phyloP scores from a whole-genome alignment of 2,113 vertebrate species.

The Rhegmatorhina hoffmannsi region DNA sequence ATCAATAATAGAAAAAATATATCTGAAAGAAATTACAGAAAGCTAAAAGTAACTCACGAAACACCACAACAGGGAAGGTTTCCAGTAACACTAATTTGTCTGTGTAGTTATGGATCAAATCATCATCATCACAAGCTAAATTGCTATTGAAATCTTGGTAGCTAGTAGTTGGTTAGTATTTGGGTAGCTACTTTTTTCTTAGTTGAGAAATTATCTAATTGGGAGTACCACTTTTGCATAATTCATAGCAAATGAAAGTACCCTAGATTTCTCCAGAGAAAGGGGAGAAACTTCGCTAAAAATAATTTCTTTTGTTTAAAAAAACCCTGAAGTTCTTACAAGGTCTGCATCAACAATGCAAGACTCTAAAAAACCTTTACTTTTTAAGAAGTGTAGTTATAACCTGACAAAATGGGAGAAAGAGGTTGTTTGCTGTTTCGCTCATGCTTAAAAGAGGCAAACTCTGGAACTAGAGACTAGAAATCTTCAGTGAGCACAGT shows the following conservation, averaged over 20 bases:
- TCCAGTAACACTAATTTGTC: background rate
- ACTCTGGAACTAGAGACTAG: background rate
- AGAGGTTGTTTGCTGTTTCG: background rate
- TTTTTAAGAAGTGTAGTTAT: background rate
- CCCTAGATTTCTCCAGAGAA: background rate
- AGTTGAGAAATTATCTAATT: background rate
- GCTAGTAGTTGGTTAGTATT: background rate
- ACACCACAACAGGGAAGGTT: background rate
- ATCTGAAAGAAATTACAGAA: background rate
- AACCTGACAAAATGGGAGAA: background rate
- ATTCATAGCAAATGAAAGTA: background rate
- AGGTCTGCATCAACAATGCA: background rate
- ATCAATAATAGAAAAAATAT: background rate
- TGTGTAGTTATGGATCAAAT: background rate
- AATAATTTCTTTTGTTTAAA: background rate
- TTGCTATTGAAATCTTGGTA: background rate
- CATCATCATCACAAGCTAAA: background rate
- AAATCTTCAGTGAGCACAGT: background rate
- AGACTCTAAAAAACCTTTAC: background rate
- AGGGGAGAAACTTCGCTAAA: background rate
- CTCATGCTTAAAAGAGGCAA: background rate
- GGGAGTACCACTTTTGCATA: background rate
- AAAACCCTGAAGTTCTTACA: background rate
- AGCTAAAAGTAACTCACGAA: background rate
- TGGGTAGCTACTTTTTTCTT: background rate